Base-by-base conservation (phyloP, 2,113 vertebrate species). In the Corydoras sp. region DNA sequence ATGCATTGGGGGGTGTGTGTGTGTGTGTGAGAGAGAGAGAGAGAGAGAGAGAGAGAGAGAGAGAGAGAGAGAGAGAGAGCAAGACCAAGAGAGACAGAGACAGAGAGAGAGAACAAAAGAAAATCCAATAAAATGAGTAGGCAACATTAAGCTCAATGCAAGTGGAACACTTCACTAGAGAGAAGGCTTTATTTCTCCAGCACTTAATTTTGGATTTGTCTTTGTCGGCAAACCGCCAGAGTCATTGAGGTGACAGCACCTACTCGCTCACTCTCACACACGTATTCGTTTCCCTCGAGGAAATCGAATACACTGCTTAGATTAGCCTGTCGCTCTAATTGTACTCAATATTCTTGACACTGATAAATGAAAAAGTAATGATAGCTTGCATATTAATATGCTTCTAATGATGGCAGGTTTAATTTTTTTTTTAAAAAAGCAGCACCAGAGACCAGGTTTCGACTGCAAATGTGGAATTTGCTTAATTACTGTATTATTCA, bases 141-240 rank as follows among this genome's bases (percentile, higher is more conserved):
- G 83, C 85, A 89, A 87, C 88, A 87, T 86, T 84, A 83, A 88
- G 86, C 84, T 82, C 76, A 79, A 77, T 85, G 84, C 80, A 86
- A 89, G 84, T 89, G 85, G 86, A 85, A 82, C 83, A 88, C 86
- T 87, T 87, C 85, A 86, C 85, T 81, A 81, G 83, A 89, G 85
- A 86, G 83, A 81, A 82, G 81, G 83, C 85, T 85, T 83, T 81
- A 85, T 85, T 88, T 87, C 85, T 84, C 81, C 78, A 82, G 75
- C 83, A 85, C 83, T 88, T 86, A 76, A 89, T 89, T 88, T 88
- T 79, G 81, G 82, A 83, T 86, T 82, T 83, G 83, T 83, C 80
- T 84, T 82, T 81, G 83, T 85, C 78, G 80, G 75, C 81, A 71
- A 79, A 80, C 76, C 71, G 75, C 77, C 76, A 76, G 80, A 82